phyloP scores from a whole-genome alignment of 1,140 invertebrate genomes.

The Hyles euphorbiae region DNA sequence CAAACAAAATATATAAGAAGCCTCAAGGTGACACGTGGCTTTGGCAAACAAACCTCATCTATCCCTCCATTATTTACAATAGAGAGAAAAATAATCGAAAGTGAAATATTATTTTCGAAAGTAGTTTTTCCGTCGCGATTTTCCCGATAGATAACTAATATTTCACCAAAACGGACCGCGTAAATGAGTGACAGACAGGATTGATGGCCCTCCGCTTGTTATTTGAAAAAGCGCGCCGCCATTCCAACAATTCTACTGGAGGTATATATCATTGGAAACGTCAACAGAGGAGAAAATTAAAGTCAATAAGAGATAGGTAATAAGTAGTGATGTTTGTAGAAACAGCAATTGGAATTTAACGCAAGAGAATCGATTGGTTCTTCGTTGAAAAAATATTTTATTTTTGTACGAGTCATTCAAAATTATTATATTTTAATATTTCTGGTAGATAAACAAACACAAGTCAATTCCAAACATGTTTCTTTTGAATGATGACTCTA shows the following conservation, averaged over 20 bases:
- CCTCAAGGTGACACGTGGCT: conserved; percentile 26
- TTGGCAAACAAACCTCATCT: conserved; percentile 45
- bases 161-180: conserved; percentile 57
- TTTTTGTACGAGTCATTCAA: no score
- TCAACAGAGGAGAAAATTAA: conserved; percentile 71
- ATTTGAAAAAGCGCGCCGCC: conserved; percentile 70
- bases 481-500: no score
- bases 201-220: conserved; percentile 63
- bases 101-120: conserved; percentile 68
- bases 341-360: no score
- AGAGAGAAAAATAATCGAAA: conserved; percentile 63
- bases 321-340: no score
- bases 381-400: no score
- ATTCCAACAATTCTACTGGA: conserved; percentile 54
- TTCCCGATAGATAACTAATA: conserved; percentile 69
- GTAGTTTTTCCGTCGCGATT: conserved; percentile 66
- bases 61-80: conserved; percentile 66
- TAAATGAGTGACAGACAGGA: conserved; percentile 66
- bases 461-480: no score
- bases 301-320: conserved; percentile 48
- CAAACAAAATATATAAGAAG: conserved; percentile 9
- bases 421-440: no score
- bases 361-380: no score
- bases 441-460: no score
- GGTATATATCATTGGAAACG: conserved; percentile 68